Evolutionary conservation across 2,888 invertebrate species (phyloP).

Genomic region (Geotrupes spiniger): DNA sequence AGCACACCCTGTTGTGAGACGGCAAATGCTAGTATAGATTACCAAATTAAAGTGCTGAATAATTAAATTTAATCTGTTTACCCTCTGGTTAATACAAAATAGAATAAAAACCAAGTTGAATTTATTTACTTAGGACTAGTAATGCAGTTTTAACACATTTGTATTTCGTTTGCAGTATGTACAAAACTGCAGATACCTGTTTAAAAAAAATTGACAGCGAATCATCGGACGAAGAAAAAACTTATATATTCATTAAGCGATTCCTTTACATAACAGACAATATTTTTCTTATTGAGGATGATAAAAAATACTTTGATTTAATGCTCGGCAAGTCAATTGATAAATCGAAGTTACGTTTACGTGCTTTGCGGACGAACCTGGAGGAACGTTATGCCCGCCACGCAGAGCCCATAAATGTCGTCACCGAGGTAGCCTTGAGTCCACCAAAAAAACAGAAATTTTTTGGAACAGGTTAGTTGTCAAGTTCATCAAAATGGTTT

Average conservation of each 20-base stretch:
- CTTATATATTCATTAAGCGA: conserved; percentile 9
- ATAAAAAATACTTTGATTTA: conserved; percentile 9
- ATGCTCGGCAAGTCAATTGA: conserved; percentile 3
- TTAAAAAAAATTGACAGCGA: conserved; percentile 2
- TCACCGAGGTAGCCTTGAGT: background rate
- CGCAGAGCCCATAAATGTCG: background rate
- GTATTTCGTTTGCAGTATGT: conserved; percentile 7
- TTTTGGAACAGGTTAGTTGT: conserved; percentile 12
- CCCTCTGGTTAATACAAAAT: too few species aligned
- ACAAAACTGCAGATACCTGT: conserved; percentile 12
- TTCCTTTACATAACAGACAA: background rate
- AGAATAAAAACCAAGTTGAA: too few species aligned
- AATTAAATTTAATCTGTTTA: too few species aligned
- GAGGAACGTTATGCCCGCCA: background rate
- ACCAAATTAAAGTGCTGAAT: too few species aligned
- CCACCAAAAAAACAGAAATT: conserved; percentile 2
- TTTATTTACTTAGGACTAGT: too few species aligned
- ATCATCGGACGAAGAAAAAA: conserved; percentile 12
- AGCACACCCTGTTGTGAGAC: too few species aligned
- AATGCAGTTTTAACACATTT: too few species aligned
- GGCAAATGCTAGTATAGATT: too few species aligned
- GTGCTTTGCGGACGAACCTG: background rate
- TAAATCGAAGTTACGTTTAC: background rate
- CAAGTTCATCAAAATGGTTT: background rate
- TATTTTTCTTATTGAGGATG: background rate